These are phyloP conservation scores for Entomobrya multifasciata DNA, from an alignment of 2,888 invertebrate genomes.

Conservation along the genomic window DNA sequence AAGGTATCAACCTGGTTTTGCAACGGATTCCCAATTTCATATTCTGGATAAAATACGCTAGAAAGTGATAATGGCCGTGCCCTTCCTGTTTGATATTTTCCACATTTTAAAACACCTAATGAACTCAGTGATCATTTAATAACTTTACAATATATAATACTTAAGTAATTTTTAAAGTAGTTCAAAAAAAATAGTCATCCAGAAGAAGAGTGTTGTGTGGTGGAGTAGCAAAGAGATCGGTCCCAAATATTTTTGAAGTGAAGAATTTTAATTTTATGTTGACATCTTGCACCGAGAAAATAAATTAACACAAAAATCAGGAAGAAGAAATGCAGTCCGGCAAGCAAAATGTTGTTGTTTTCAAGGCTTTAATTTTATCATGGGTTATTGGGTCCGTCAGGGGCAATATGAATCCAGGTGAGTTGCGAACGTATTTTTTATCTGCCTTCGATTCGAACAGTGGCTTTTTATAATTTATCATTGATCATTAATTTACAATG, in stretches of 20 bases:
- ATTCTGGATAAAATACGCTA: background rate
- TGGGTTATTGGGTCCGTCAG: background rate
- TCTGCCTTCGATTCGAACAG: background rate
- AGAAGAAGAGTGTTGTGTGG: slow-evolving; percentile 36
- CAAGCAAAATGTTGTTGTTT: background rate
- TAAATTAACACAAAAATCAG: background rate
- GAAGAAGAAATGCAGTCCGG: background rate
- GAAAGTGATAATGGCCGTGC: slow-evolving; percentile 51
- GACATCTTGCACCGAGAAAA: background rate
- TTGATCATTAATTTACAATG: background rate
- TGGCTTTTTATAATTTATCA: background rate
- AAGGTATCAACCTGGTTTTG: background rate
- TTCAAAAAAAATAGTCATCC: background rate
- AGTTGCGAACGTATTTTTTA: background rate
- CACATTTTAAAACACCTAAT: slow-evolving; percentile 39
- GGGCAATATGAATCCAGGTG: slow-evolving; percentile 22
- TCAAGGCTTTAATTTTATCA: background rate
- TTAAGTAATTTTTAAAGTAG: background rate
- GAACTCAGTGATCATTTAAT: slow-evolving; percentile 59
- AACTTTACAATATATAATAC: background rate
- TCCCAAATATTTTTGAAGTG: background rate
- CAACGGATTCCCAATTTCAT: background rate
- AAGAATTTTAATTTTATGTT: background rate
- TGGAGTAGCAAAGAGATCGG: slow-evolving; percentile 12
- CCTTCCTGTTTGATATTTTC: slow-evolving; percentile 32